phyloP scores from a whole-genome alignment of 2,797 vertebrate species.

The Gephyroberyx darwinii region DNA sequence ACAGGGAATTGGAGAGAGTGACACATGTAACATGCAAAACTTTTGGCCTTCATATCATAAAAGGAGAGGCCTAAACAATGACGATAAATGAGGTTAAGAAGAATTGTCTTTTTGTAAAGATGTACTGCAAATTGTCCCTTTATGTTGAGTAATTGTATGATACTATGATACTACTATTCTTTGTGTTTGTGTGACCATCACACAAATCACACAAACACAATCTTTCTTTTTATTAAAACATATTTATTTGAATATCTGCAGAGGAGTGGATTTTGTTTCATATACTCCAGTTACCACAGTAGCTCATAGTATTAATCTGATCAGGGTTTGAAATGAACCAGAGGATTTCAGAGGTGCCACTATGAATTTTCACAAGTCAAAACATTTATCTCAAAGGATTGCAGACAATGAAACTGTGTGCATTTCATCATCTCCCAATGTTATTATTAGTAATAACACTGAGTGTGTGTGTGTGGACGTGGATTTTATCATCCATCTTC shows the following conservation, averaged over 20 bases:
- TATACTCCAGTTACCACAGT: neutral
- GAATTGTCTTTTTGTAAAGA: slow-evolving; percentile 36
- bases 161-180: too few relatives aligned
- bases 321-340: slow-evolving; percentile 3
- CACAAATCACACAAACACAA: too few relatives aligned
- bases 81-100: slow-evolving; percentile 36
- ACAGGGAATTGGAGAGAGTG: slow-evolving; percentile 57
- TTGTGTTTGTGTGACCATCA: too few relatives aligned
- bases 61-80: slow-evolving; percentile 28
- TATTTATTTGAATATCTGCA: slow-evolving; percentile 5
- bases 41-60: slow-evolving; percentile 46
- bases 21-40: slow-evolving; percentile 59
- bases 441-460: too few relatives aligned
- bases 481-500: neutral
- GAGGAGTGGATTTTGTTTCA: too few relatives aligned
- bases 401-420: too few relatives aligned
- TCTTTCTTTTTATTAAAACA: slow-evolving; percentile 28
- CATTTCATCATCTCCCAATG: too few relatives aligned
- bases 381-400: too few relatives aligned
- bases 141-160: slow-evolving; percentile 3
- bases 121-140: slow-evolving; percentile 58
- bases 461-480: too few relatives aligned
- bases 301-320: slow-evolving; percentile 3
- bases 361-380: too few relatives aligned
- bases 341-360: too few relatives aligned